Percentiles rank a stretch among this genome's conserved stretches.
phyloP scores from a whole-genome alignment of 2,888 invertebrate species.

The Lucinisca nassula region DNA sequence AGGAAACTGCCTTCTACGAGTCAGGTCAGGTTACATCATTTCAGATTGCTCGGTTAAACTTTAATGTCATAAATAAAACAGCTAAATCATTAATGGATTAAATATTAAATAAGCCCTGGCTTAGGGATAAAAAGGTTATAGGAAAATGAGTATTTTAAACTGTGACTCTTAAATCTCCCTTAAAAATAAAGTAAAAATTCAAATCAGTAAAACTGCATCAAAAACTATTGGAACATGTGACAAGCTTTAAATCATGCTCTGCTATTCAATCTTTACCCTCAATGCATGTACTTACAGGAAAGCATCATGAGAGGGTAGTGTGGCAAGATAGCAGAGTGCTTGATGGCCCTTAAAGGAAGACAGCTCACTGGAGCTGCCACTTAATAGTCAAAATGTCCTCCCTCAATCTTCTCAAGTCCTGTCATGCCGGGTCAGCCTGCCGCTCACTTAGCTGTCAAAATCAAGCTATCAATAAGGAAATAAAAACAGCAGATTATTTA shows the following conservation, averaged over 20 bases:
- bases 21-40: no score
- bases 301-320: not conserved
- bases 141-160: no score
- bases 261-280: not conserved
- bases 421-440: slow-evolving; percentile 82
- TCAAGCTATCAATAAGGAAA: slow-evolving; percentile 73
- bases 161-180: not conserved
- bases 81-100: no score
- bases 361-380: slow-evolving; percentile 11
- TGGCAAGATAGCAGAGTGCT: slow-evolving; percentile 2
- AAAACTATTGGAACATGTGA: slow-evolving; percentile 11
- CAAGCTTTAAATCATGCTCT: slow-evolving; percentile 8
- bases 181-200: not conserved
- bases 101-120: no score
- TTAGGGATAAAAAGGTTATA: no score
- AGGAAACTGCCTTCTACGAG: no score
- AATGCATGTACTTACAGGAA: slow-evolving; percentile 14
- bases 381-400: slow-evolving; percentile 32
- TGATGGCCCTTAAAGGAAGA: not conserved
- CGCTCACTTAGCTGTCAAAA: slow-evolving; percentile 71
- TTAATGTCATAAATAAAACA: no score
- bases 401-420: slow-evolving; percentile 74
- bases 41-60: no score
- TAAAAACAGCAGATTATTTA: not conserved
- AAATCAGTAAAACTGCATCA: not conserved